These are phyloP conservation scores for Pammene aurita DNA, from an alignment of 2,888 invertebrate genomes.

Conservation along the genomic window DNA sequence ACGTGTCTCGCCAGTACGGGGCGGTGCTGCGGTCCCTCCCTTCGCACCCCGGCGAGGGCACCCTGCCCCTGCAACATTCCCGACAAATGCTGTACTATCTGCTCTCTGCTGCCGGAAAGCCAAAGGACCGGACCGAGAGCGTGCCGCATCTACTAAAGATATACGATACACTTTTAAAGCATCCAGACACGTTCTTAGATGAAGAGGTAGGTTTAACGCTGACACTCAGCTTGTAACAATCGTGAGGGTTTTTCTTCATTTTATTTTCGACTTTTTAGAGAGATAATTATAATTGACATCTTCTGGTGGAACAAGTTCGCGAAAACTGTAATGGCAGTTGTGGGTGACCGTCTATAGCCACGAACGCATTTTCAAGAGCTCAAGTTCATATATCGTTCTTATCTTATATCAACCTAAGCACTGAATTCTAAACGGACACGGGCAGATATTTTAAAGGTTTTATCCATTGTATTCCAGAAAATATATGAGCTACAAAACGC, in stretches of 20 bases:
- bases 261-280: too few relatives aligned
- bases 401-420: not conserved
- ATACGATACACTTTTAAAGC: slow-evolving; percentile 67
- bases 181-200: slow-evolving; percentile 86
- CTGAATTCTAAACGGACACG: slow-evolving; percentile 26
- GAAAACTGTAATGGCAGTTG: too few relatives aligned
- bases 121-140: slow-evolving; percentile 76
- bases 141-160: slow-evolving; percentile 86
- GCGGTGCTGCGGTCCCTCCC: slow-evolving; percentile 78
- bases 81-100: slow-evolving; percentile 83
- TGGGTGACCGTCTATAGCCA: too few relatives aligned
- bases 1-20: slow-evolving; percentile 82
- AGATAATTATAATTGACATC: too few relatives aligned
- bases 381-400: too few relatives aligned
- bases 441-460: slow-evolving; percentile 1
- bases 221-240: not conserved
- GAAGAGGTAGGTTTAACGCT: slow-evolving; percentile 84
- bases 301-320: too few relatives aligned
- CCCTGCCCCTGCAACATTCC: slow-evolving; percentile 83
- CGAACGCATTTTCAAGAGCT: too few relatives aligned
- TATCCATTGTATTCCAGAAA: slow-evolving; percentile 60
- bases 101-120: slow-evolving; percentile 64
- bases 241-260: not conserved
- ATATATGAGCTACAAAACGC: slow-evolving; percentile 75
- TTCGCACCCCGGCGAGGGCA: slow-evolving; percentile 86